phyloP scores from a whole-genome alignment of 2,888 invertebrate species.

The Alloplasta piceator region DNA sequence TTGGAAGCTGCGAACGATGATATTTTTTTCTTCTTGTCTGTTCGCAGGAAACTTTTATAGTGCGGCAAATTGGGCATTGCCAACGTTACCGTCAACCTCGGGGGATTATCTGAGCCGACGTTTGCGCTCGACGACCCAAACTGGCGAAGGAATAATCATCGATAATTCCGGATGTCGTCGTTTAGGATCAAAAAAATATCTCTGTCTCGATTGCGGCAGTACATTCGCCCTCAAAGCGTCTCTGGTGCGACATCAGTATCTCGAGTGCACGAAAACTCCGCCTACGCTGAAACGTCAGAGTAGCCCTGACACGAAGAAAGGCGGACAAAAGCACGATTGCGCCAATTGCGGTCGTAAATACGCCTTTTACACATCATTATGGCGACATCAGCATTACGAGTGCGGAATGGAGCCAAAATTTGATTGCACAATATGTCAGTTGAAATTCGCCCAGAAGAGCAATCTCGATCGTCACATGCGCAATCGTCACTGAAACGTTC shows the following conservation, averaged over 20 bases:
- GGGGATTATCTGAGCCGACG: slow-evolving; percentile 68
- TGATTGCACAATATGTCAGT: slow-evolving; percentile 86
- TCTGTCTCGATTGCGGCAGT: slow-evolving; percentile 76
- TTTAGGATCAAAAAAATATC: slow-evolving; percentile 73
- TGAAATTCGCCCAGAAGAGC: slow-evolving; percentile 85
- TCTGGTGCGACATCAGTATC: slow-evolving; percentile 75
- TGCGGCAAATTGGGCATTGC: slow-evolving; percentile 78
- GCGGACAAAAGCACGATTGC: slow-evolving; percentile 75
- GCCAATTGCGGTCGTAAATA: slow-evolving; percentile 75
- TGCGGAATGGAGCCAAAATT: slow-evolving; percentile 87
- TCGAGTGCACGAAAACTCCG: slow-evolving; percentile 71
- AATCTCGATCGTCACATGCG: slow-evolving; percentile 84
- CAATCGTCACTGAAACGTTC: slow-evolving; percentile 72
- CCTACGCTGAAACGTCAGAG: slow-evolving; percentile 39
- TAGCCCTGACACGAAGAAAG: slow-evolving; percentile 47
- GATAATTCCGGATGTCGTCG: slow-evolving; percentile 62
- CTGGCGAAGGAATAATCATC: slow-evolving; percentile 57
- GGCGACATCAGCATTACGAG: slow-evolving; percentile 84
- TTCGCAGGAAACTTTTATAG: slow-evolving; percentile 75
- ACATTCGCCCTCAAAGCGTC: slow-evolving; percentile 76
- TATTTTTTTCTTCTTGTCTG: slow-evolving; percentile 43
- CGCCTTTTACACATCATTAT: slow-evolving; percentile 79
- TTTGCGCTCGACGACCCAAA: slow-evolving; percentile 74
- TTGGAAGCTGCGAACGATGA: slow-evolving; percentile 18
- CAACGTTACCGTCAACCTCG: slow-evolving; percentile 75